These are phyloP conservation scores for Rhinoraja longicauda DNA, from an alignment of 2,797 vertebrate species.

Conservation along the genomic window DNA sequence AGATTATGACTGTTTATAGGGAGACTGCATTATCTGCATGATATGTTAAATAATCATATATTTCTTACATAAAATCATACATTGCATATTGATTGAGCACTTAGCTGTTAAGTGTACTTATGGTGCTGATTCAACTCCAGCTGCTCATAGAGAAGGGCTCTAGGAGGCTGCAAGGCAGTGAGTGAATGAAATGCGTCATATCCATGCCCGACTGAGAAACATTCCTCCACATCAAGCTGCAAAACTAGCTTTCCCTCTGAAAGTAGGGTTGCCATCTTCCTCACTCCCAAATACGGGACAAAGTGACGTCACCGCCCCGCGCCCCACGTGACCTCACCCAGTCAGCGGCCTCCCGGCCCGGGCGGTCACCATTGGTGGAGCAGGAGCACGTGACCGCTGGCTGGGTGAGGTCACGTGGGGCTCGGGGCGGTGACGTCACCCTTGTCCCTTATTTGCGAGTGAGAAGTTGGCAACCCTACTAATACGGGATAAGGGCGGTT, in stretches of 20 bases:
- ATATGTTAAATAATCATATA: slow-evolving; percentile 58
- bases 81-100: slow-evolving; percentile 24
- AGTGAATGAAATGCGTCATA: slow-evolving; percentile 14
- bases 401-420: no score
- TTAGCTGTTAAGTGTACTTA: slow-evolving; percentile 13
- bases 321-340: no score
- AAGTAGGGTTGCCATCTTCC: no score
- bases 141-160: slow-evolving; percentile 54
- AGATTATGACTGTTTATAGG: slow-evolving; percentile 61
- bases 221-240: neutral
- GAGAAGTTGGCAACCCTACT: no score
- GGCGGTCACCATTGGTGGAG: no score
- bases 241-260: neutral
- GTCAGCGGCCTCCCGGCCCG: no score
- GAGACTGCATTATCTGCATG: slow-evolving; percentile 67
- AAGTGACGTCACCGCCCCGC: no score
- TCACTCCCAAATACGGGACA: no score
- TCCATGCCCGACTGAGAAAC: neutral
- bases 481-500: no score
- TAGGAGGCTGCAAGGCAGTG: slow-evolving; percentile 64
- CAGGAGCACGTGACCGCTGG: no score
- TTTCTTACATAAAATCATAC: slow-evolving; percentile 51
- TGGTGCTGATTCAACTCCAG: slow-evolving; percentile 36
- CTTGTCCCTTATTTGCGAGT: no score
- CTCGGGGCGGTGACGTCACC: no score